Evolutionary conservation across 2,797 vertebrate species (phyloP), one percentile per base, ranked within the genome.

Genomic region (Pygocentrus nattereri): DNA sequence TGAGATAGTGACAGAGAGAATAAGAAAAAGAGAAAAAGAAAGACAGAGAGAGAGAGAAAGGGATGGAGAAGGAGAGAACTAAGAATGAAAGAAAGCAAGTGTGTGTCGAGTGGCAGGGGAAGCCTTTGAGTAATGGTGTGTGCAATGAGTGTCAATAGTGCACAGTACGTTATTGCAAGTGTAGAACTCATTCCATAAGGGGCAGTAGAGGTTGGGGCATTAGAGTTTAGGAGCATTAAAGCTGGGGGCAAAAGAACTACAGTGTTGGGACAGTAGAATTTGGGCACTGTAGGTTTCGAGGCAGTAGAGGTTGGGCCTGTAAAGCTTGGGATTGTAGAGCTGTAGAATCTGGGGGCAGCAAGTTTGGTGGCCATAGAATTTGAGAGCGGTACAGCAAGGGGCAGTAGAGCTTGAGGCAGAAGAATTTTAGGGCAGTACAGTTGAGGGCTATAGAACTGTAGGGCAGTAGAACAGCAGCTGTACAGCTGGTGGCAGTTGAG

Each of bases 1-100:
- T 10, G 21, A 56, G 54, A 27, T n/a, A 12, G 15, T 58, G 59
- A 69, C 2, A 18, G 41, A 76, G 21, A 72, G 30, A 30, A 30
- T 11, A 62, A 62, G 59, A 62, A 62, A 44, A 34, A 44, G 74
- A 54, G 49, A 41, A 74, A n/a, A n/a, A 52, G 8, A 38, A n/a
- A 52, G 54, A 27, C 38, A 59, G 34, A 23, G 34, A 0, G 58
- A 64, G 47, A 44, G 5, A 44, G 41, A 74, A 41, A 34, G 16
- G n/a, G n/a, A n/a, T n/a, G n/a, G 71, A 8, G 21, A n/a, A n/a
- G n/a, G n/a, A n/a, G 67, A 47, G 38, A 44, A 25, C 44, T 11
- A 44, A 68, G 38, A 67, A 30, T 12, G 13, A 69, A 25, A 2
- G 67, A 58, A 41, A 38, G 49, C 6, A 72, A 13, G 31, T 12